phyloP scores from a whole-genome alignment of 2,888 invertebrate species.

The Uloborus plumipes region DNA sequence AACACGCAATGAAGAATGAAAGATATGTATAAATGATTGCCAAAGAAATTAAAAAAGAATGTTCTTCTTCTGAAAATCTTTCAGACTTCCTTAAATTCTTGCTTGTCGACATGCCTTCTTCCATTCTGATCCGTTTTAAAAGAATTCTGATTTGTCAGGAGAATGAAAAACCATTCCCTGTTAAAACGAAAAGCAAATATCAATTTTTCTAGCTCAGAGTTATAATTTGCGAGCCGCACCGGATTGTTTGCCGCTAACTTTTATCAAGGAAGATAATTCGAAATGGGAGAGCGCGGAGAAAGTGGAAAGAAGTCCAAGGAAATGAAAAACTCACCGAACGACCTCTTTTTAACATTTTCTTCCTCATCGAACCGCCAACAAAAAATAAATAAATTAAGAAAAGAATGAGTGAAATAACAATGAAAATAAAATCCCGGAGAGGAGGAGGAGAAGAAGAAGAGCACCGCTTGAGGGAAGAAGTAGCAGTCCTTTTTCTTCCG shows the following conservation, averaged over 20 bases:
- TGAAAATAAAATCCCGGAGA: not conserved
- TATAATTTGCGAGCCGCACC: conserved; percentile 22
- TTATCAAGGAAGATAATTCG: conserved; percentile 2
- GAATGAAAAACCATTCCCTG: too few relatives aligned
- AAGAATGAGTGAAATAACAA: not conserved
- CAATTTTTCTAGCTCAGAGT: not conserved
- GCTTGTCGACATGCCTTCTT: too few relatives aligned
- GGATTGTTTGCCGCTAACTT: conserved; percentile 14
- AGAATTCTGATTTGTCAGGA: too few relatives aligned
- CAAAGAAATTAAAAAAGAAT: too few relatives aligned
- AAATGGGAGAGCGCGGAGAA: not conserved
- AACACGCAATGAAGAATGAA: too few relatives aligned
- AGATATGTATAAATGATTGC: too few relatives aligned
- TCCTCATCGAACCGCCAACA: conserved; percentile 38
- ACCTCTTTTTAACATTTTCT: conserved; percentile 54
- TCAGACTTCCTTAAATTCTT: too few relatives aligned
- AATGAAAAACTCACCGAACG: conserved; percentile 27
- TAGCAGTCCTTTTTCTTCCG: conserved; percentile 40
- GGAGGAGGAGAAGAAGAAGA: not conserved
- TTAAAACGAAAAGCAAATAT: too few relatives aligned
- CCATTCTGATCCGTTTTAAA: too few relatives aligned
- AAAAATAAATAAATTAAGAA: conserved; percentile 45
- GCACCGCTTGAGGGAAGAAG: conserved; percentile 34
- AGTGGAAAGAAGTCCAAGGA: not conserved
- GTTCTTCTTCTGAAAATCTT: too few relatives aligned